Evolutionary conservation across 2,888 invertebrate species (phyloP).

Genomic region (Brachyptera putata): DNA sequence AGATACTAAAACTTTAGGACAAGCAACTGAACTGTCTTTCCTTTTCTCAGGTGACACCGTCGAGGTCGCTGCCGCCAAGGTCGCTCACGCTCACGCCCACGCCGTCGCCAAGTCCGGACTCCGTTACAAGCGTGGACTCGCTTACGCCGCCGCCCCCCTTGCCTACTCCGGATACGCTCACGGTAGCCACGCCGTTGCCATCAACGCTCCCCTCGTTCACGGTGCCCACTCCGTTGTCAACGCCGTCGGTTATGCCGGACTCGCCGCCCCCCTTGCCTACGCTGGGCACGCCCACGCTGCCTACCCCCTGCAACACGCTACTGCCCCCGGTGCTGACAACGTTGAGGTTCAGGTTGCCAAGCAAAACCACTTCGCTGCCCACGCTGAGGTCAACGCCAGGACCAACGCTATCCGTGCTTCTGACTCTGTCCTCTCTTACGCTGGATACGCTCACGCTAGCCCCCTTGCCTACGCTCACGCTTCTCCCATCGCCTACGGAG

Average conservation of each 20-base stretch:
- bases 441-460: slow-evolving; percentile 32
- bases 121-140: neutral
- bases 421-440: slow-evolving; percentile 17
- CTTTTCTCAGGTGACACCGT: slow-evolving; percentile 42
- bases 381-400: too few species aligned
- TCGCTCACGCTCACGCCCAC: slow-evolving; percentile 28
- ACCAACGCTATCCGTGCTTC: slow-evolving; percentile 39
- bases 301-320: too few species aligned
- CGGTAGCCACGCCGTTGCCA: slow-evolving; percentile 4
- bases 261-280: too few species aligned
- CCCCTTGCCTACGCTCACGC: neutral
- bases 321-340: slow-evolving; percentile 37
- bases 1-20: too few species aligned
- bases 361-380: too few species aligned
- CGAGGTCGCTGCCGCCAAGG: slow-evolving; percentile 52
- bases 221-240: slow-evolving; percentile 34
- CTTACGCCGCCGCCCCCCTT: slow-evolving; percentile 49
- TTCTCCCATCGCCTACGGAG: neutral
- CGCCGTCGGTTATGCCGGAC: too few species aligned
- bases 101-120: neutral
- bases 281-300: too few species aligned
- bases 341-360: too few species aligned
- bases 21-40: too few species aligned
- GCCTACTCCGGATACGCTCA: slow-evolving; percentile 35
- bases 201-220: slow-evolving; percentile 16